These are phyloP conservation scores for Siniperca scherzeri DNA, from an alignment of 2,797 vertebrate species.

Conservation along the genomic window DNA sequence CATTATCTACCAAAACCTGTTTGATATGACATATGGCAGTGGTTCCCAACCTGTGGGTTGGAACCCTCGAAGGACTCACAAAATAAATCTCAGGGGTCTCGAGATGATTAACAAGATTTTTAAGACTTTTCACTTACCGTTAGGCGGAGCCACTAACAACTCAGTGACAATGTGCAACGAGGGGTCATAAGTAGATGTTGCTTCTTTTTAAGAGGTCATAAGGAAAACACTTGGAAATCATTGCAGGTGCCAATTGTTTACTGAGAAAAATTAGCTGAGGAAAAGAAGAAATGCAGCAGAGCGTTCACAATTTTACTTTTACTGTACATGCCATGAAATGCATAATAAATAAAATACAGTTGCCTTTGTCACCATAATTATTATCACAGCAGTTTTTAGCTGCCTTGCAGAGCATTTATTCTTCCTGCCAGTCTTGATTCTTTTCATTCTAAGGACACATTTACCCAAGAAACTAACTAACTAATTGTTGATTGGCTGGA, in stretches of 20 bases:
- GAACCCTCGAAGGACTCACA: not conserved
- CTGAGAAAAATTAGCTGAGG: too few species aligned
- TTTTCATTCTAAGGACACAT: conserved; percentile 1
- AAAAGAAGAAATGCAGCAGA: too few species aligned
- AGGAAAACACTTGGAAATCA: not conserved
- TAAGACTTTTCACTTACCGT: not conserved
- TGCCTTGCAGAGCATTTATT: not conserved
- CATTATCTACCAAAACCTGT: not conserved
- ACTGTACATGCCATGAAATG: not conserved
- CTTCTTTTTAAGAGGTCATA: not conserved
- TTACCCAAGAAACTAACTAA: conserved; percentile 7
- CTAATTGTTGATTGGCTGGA: conserved; percentile 37
- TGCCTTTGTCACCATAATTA: not conserved
- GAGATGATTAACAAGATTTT: not conserved
- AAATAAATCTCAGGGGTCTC: not conserved
- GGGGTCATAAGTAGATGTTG: not conserved
- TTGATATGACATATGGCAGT: not conserved
- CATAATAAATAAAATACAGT: conserved; percentile 14
- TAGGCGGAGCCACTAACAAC: not conserved
- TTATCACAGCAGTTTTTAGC: not conserved
- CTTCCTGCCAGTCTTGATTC: conserved; percentile 2
- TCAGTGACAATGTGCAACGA: not conserved
- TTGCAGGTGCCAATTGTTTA: not conserved
- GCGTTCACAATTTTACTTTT: not conserved
- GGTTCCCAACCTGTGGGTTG: conserved; percentile 4